These are phyloP conservation scores for Zaprionus lineosus DNA, from an alignment of 2,888 invertebrate species.

Conservation along the genomic window DNA sequence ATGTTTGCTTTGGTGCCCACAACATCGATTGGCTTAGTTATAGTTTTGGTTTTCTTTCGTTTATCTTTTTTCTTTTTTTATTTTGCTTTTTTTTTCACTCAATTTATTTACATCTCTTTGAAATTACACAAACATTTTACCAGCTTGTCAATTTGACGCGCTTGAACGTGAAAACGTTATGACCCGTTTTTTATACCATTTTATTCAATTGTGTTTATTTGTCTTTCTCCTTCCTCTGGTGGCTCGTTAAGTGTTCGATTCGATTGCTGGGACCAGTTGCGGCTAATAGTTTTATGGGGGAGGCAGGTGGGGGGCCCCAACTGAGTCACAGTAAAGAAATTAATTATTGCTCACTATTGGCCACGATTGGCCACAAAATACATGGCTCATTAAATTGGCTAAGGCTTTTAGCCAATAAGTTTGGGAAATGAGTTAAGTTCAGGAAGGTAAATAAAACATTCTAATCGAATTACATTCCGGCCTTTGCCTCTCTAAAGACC, in stretches of 20 bases:
- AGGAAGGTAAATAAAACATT: too few species aligned
- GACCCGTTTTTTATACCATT: constrained; percentile 25
- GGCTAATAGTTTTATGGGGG: constrained; percentile 23
- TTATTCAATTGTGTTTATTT: constrained; percentile 12
- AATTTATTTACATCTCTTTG: constrained; percentile 30
- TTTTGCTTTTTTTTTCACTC: constrained; percentile 19
- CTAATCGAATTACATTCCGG: too few species aligned
- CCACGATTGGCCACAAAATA: constrained; percentile 53
- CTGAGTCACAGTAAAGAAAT: constrained; percentile 43
- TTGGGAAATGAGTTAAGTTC: too few species aligned
- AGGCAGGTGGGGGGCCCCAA: too few species aligned
- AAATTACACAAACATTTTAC: constrained; percentile 40
- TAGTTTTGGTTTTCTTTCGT: constrained; percentile 27
- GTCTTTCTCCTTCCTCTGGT: constrained; percentile 6
- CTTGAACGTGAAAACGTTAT: constrained; percentile 44
- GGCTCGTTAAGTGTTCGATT: constrained; percentile 42
- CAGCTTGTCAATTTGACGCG: constrained; percentile 52
- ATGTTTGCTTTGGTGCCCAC: constrained; percentile 19
- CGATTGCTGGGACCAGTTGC: constrained; percentile 48
- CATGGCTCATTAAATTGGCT: constrained; percentile 46
- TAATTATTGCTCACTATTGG: constrained; percentile 39
- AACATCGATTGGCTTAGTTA: constrained; percentile 12
- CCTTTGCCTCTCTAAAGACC: too few species aligned
- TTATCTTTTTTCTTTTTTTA: constrained; percentile 13
- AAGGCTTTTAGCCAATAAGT: constrained; percentile 36